Evolutionary conservation across 2,888 invertebrate species (phyloP).

Genomic region (Carabus problematicus): DNA sequence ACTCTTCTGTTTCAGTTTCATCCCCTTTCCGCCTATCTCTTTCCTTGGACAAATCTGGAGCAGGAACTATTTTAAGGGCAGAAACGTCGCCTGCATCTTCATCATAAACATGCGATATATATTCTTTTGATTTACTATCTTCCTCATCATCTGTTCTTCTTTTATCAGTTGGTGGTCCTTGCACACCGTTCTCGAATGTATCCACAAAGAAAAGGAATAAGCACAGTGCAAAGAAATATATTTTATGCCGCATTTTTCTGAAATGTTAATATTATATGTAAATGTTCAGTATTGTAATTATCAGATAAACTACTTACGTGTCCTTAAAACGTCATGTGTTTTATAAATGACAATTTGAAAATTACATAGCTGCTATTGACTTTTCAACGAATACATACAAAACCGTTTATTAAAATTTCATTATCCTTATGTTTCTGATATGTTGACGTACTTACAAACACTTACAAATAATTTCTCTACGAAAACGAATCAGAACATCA

Average conservation of each 20-base stretch:
- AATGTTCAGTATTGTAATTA: slow-evolving; percentile 14
- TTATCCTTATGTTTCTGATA: slow-evolving; percentile 14
- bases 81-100: slow-evolving; percentile 51
- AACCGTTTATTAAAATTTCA: slow-evolving; percentile 18
- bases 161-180: slow-evolving; percentile 46
- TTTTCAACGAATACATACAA: neutral
- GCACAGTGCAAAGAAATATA: slow-evolving; percentile 21
- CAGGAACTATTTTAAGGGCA: slow-evolving; percentile 55
- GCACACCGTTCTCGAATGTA: slow-evolving; percentile 41
- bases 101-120: slow-evolving; percentile 52
- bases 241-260: slow-evolving; percentile 39
- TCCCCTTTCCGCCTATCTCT: slow-evolving; percentile 54
- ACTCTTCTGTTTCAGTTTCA: slow-evolving; percentile 16
- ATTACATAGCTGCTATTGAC: slow-evolving; percentile 25
- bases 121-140: slow-evolving; percentile 51
- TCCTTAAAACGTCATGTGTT: slow-evolving; percentile 38
- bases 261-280: slow-evolving; percentile 20
- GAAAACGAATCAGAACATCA: slow-evolving; percentile 17
- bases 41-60: slow-evolving; percentile 58
- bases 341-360: slow-evolving; percentile 12
- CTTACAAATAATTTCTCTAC: slow-evolving; percentile 32
- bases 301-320: slow-evolving; percentile 36
- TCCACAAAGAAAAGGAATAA: slow-evolving; percentile 32
- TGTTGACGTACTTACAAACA: slow-evolving; percentile 26
- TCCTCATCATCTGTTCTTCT: slow-evolving; percentile 52